Conservation (phyloP, 2,113 vertebrate species). For the Oceanodroma tethys region DNA sequence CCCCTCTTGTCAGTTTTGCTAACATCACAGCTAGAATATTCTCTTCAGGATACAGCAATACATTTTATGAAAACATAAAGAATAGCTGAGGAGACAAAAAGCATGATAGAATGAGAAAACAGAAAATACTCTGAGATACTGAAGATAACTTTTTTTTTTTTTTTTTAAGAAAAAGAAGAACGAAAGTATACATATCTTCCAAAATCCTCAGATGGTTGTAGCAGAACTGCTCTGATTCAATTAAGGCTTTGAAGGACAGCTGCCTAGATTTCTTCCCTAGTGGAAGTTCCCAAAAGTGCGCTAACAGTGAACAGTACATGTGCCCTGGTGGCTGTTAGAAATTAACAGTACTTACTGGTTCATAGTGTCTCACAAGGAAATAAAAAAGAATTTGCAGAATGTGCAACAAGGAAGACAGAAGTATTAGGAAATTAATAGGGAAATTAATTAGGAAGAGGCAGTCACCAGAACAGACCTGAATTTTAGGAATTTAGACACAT, state of each 20-base stretch:
- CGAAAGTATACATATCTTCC: neutral
- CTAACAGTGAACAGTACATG: neutral
- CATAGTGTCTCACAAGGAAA: neutral
- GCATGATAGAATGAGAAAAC: neutral
- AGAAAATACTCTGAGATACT: neutral
- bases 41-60: neutral
- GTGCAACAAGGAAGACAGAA: neutral
- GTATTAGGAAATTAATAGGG: neutral
- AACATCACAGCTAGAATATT: neutral
- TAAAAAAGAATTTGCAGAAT: neutral
- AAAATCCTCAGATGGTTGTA: neutral
- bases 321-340: neutral
- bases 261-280: neutral
- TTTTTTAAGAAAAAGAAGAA: neutral
- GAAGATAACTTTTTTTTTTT: neutral
- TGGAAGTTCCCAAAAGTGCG: neutral
- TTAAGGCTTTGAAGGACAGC: neutral
- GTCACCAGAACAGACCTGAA: neutral
- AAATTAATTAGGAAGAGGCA: neutral
- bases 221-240: neutral
- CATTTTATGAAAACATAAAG: neutral
- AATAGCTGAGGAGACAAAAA: neutral
- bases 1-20: neutral
- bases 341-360: neutral
- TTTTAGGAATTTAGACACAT: neutral